Evolutionary conservation across 1,140 invertebrate genomes (phyloP).

Genomic region (Oryzaephilus surinamensis): DNA sequence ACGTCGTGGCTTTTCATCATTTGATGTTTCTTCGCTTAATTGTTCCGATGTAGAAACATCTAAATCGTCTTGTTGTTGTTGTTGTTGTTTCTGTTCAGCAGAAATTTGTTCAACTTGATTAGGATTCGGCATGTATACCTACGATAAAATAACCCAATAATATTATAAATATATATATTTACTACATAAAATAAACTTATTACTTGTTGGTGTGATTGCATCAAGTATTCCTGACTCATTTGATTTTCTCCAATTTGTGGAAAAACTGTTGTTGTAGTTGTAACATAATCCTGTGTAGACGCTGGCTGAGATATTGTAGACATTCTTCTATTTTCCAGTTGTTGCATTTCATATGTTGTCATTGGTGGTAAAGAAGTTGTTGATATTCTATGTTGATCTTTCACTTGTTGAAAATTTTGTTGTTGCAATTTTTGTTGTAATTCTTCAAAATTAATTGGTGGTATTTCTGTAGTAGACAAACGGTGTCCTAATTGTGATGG

Average conservation of each 20-base stretch:
- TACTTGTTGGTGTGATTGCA: slow-evolving; percentile 5
- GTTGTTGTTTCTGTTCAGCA: slow-evolving; percentile 11
- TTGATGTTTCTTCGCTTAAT: slow-evolving; percentile 29
- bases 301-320: slow-evolving; percentile 29
- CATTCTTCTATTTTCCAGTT: slow-evolving; percentile 12
- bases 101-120: not conserved
- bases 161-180: too few relatives aligned
- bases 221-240: slow-evolving; percentile 5
- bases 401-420: slow-evolving; percentile 13
- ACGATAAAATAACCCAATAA: not conserved
- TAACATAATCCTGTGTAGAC: slow-evolving; percentile 17
- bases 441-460: slow-evolving; percentile 22
- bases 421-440: slow-evolving; percentile 26
- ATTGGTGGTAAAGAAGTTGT: slow-evolving; percentile 30
- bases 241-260: slow-evolving; percentile 8
- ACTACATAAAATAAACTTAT: slow-evolving; percentile 4
- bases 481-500: slow-evolving; percentile 11
- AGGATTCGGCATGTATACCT: not conserved
- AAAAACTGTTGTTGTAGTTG: slow-evolving; percentile 19
- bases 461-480: slow-evolving; percentile 15
- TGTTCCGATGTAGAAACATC: slow-evolving; percentile 41
- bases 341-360: slow-evolving; percentile 20
- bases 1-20: slow-evolving; percentile 16
- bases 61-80: too few relatives aligned
- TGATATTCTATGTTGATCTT: slow-evolving; percentile 24